Base-by-base conservation (phyloP, 2,888 invertebrate genomes). In the Rutpela maculata region DNA sequence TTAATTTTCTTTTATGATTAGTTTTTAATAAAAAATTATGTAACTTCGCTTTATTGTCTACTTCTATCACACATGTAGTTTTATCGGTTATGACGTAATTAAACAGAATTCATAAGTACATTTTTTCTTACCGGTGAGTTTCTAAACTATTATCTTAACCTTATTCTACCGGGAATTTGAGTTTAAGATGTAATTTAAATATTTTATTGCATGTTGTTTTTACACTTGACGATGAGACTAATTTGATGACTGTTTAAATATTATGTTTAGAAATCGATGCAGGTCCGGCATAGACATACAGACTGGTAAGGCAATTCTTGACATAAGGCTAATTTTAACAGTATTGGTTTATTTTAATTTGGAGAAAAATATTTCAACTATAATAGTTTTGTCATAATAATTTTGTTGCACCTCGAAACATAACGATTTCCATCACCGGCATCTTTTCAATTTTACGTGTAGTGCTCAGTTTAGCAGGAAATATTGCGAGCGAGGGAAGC, bases 171-270 rank as follows among this genome's bases (percentile, higher is more conserved):
- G 72, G 35, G 72, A 72, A 72, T 72, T 31, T 72, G 50, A 72
- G 72, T 72, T 62, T 63, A 50, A 63, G 72, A 60, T 55, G 63
- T 72, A 72, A 72, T 72, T 72, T 72, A 50, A 72, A 72, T 72
- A 72, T 72, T 72, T 72, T 72, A 72, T 62, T 72, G 62, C 63
- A 55, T 72, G 72, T 72, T 72, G 72, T 72, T 72, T 63, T 72
- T 72, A 72, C 72, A 72, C 72, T 72, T 72, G 72, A 72, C 62
- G 72, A 72, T 72, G 72, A 72, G 72, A 63, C 72, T 63, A 72
- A 72, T 72, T 72, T 72, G 72, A 72, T 72, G 72, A 63, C 63
- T 55, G 22, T 63, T 72, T 63, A 63, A 72, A 63, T 72, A 63
- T 22, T 55, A 63, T 55, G 72, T 63, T 55, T 72, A 63, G 72